A percentile compares a stretch with the other conserved stretches of the same genome.
These are phyloP conservation scores for Saturnia japonica DNA, from an alignment of 2,888 invertebrate genomes.

Conservation along the genomic window DNA sequence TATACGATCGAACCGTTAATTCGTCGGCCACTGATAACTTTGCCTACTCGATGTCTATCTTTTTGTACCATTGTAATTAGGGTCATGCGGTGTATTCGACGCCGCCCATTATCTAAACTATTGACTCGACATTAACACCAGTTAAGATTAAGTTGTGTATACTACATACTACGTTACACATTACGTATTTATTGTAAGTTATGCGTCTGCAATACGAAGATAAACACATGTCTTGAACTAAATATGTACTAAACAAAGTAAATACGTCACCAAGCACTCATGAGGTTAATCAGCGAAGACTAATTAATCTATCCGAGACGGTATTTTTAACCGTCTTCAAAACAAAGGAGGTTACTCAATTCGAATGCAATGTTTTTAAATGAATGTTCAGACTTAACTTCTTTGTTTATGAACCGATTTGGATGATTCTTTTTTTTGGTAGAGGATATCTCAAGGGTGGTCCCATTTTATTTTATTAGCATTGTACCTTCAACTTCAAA, in stretches of 20 bases:
- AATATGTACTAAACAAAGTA: constrained; percentile 8
- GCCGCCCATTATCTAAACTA: constrained; percentile 24
- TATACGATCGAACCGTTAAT: constrained; percentile 55
- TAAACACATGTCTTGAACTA: constrained; percentile 1
- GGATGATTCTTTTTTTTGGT: too few species aligned
- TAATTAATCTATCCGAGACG: background rate
- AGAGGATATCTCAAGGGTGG: too few species aligned
- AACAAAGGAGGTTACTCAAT: too few species aligned
- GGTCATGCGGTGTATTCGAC: constrained; percentile 40
- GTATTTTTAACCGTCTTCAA: background rate
- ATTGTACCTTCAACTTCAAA: too few species aligned
- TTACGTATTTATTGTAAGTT: background rate
- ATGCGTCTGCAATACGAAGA: constrained; percentile 1
- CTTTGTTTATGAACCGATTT: too few species aligned
- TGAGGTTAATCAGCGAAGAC: background rate
- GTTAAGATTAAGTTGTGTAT: background rate
- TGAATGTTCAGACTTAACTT: too few species aligned
- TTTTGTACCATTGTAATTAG: constrained; percentile 50
- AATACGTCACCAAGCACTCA: background rate
- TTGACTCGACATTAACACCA: constrained; percentile 24
- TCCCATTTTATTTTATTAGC: too few species aligned
- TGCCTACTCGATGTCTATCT: constrained; percentile 39
- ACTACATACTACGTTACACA: background rate
- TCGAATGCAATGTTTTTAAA: too few species aligned
- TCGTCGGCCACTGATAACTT: constrained; percentile 39